Base-by-base conservation (phyloP, 2,888 invertebrate genomes). In the Amblyjoppa proteus region DNA sequence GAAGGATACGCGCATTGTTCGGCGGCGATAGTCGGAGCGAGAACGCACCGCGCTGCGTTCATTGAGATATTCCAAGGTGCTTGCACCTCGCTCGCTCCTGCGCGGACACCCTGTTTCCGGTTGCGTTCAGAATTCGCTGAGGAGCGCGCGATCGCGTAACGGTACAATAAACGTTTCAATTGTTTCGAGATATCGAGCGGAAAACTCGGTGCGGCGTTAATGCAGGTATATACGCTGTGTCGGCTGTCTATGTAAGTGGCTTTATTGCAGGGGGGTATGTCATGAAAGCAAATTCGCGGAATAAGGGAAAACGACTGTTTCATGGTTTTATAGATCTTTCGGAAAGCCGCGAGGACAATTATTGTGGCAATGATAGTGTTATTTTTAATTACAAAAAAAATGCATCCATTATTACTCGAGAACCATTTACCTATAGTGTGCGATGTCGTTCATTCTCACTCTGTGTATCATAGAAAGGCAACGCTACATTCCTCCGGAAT, bases 61-160 rank as follows among this genome's bases (percentile, higher is more conserved):
- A 85, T 81, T 81, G 69, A 81, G 77, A 74, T 81, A 85, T 85
- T 78, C 61, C 70, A 81, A 78, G 69, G 81, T 73, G 61, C 56
- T 81, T 81, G 74, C 53, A 41, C 9, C 78, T 77, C 51, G 11
- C 61, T 74, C 41, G 41, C 51, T 38, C 53, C 49, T 38, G 66
- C 45, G 66, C 64, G 61, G 34, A 13, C 31, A 58, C 58, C 3
- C 3, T 28, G 28, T 13, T 58, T 58, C 25, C 58, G 58, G 58
- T 58, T 38, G 41, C 53, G 38, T 69, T 73, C 74, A 68, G 25
- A 68, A 77, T 77, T 77, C 41, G 41, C 41, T 28, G 25, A 41
- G 41, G 45, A 74, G 41, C 61, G 64, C 41, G 51, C 80, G n/a
- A 20, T 66, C 41, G 41, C 45, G 13, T 73, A 80, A 73, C 80